Conservation (phyloP, 2,797 vertebrate genomes). For the Poeciliopsis paucimaculata region DNA sequence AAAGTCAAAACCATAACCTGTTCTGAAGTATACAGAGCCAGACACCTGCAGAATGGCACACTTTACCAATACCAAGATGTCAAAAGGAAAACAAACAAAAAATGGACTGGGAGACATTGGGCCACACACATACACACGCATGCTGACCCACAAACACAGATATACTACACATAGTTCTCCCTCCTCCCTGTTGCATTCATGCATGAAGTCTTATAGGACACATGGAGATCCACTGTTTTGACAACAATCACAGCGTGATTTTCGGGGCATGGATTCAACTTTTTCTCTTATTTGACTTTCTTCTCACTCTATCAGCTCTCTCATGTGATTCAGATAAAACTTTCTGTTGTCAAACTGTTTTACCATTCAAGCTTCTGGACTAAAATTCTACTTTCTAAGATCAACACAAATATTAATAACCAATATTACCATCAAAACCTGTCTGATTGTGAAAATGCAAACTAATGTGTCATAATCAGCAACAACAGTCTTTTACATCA, state of each 20-base stretch:
- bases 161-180: slow-evolving; percentile 27
- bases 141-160: slow-evolving; percentile 41
- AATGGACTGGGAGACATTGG: slow-evolving; percentile 1
- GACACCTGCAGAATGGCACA: slow-evolving; percentile 34
- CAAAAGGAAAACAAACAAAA: slow-evolving; percentile 17
- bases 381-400: background rate
- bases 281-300: slow-evolving; percentile 22
- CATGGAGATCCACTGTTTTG: slow-evolving; percentile 57
- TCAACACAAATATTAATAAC: background rate
- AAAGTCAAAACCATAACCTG: slow-evolving; percentile 27
- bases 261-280: slow-evolving; percentile 31
- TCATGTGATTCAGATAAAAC: slow-evolving; percentile 43
- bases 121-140: slow-evolving; percentile 47
- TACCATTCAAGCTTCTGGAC: background rate
- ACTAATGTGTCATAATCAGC: background rate
- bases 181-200: slow-evolving; percentile 6
- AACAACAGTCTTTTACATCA: background rate
- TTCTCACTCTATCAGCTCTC: slow-evolving; percentile 9
- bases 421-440: background rate
- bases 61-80: slow-evolving; percentile 22
- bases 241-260: slow-evolving; percentile 58
- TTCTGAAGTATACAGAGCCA: background rate
- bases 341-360: background rate
- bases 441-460: background rate
- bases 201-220: slow-evolving; percentile 31